Percentiles rank a stretch among this genome's conserved stretches.
Evolutionary conservation across 1,140 invertebrate genomes (phyloP).

Genomic region (Ephestia elutella): DNA sequence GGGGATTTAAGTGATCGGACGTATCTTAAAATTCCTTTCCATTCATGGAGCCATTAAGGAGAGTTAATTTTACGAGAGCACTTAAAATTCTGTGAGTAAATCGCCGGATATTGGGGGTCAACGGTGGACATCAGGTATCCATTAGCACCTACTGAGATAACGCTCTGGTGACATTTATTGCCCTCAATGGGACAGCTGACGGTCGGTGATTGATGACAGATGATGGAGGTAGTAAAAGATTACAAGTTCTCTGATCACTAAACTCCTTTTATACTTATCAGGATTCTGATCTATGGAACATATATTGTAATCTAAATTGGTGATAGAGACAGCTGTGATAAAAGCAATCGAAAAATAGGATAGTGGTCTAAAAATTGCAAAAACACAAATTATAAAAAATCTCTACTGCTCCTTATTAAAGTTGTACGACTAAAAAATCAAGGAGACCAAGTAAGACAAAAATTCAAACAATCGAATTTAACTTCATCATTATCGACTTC

Average conservation of each 20-base stretch:
- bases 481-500: too few relatives aligned
- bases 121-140: constrained; percentile 36
- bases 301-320: too few relatives aligned
- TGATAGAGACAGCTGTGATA: too few relatives aligned
- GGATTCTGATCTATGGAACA: not conserved
- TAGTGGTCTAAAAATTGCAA: not conserved
- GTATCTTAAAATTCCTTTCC: constrained; percentile 45
- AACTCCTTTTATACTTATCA: not conserved
- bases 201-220: constrained; percentile 16
- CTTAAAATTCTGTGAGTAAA: constrained; percentile 63
- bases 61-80: constrained; percentile 65
- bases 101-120: constrained; percentile 56
- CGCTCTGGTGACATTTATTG: constrained; percentile 28
- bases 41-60: constrained; percentile 51
- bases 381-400: not conserved
- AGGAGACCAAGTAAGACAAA: not conserved
- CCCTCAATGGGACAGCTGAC: constrained; percentile 27
- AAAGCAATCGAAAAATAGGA: too few relatives aligned
- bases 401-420: not conserved
- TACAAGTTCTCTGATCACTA: not conserved
- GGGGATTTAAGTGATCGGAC: constrained; percentile 1
- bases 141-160: constrained; percentile 53
- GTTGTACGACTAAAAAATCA: not conserved
- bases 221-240: not conserved
- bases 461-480: not conserved